These are phyloP conservation scores for Drosophila erecta DNA, from an alignment of 1,140 invertebrate species.

Conservation along the genomic window DNA sequence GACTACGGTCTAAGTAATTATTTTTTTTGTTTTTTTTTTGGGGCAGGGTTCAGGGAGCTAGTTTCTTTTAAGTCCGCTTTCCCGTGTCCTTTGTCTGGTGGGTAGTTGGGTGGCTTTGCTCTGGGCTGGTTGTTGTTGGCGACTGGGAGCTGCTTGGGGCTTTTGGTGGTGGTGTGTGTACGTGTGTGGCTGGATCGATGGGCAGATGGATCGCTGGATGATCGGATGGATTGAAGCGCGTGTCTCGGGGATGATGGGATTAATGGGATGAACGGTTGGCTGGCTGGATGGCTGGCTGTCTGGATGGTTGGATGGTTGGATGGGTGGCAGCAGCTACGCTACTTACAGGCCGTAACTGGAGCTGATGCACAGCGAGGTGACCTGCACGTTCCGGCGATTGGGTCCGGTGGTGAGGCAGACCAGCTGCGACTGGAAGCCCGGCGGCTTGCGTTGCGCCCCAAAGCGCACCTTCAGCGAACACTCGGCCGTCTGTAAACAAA, in stretches of 20 bases:
- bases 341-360: conserved; percentile 98
- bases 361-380: conserved; percentile 96
- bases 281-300: neutral
- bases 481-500: conserved; percentile 76
- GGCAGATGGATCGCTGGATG: conserved; percentile 30
- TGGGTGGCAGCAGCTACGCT: conserved; percentile 26
- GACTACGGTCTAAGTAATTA: conserved; percentile 53
- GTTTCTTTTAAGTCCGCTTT: conserved; percentile 42
- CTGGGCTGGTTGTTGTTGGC: conserved; percentile 23
- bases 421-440: conserved; percentile 97
- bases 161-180: conserved; percentile 50
- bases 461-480: conserved; percentile 89
- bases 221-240: conserved; percentile 18
- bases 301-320: neutral
- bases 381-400: conserved; percentile 92
- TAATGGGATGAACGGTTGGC: conserved; percentile 7
- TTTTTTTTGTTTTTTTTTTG: conserved; percentile 31
- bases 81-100: conserved; percentile 48
- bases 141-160: conserved; percentile 11
- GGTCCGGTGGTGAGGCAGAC: conserved; percentile 95
- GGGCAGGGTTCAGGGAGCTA: conserved; percentile 25
- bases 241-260: conserved; percentile 20
- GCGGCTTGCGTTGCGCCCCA: conserved; percentile 91
- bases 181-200: conserved; percentile 52
- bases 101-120: conserved; percentile 21